A percentile compares a stretch with the other conserved stretches of the same genome.
Evolutionary conservation across 2,113 vertebrate genomes (phyloP).

Genomic region (Syngnathus typhle): DNA sequence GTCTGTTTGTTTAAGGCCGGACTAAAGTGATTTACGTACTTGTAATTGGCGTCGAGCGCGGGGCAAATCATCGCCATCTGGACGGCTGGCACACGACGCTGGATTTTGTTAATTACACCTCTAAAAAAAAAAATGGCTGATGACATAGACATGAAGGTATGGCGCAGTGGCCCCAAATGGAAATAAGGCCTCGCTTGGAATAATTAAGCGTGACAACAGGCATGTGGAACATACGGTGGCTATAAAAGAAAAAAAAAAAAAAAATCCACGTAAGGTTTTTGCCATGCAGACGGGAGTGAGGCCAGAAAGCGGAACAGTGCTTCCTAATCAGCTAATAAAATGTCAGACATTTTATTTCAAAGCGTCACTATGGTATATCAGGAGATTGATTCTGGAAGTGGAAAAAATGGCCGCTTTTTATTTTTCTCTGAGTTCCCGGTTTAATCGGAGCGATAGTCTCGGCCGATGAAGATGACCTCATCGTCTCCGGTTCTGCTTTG

Average conservation of each 20-base stretch:
- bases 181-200: conserved; percentile 49
- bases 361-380: too few relatives aligned
- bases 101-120: conserved; percentile 25
- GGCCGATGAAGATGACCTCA: conserved; percentile 54
- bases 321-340: too few relatives aligned
- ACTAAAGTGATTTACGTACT: conserved; percentile 57
- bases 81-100: conserved; percentile 31
- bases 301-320: too few relatives aligned
- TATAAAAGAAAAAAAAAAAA: conserved; percentile 1
- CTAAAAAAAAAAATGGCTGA: conserved; percentile 26
- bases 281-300: background rate
- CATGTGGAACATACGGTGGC: conserved; percentile 34
- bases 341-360: too few relatives aligned
- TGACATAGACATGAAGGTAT: conserved; percentile 14
- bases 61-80: conserved; percentile 67
- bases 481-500: conserved; percentile 55
- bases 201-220: conserved; percentile 49
- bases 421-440: conserved; percentile 16
- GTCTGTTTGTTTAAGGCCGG: conserved; percentile 63
- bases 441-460: conserved; percentile 42
- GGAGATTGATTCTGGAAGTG: too few relatives aligned
- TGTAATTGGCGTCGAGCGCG: conserved; percentile 41
- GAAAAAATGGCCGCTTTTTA: background rate
- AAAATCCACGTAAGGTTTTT: background rate
- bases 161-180: conserved; percentile 37